phyloP scores from a whole-genome alignment of 1,140 invertebrate genomes.

The Cepaea nemoralis region DNA sequence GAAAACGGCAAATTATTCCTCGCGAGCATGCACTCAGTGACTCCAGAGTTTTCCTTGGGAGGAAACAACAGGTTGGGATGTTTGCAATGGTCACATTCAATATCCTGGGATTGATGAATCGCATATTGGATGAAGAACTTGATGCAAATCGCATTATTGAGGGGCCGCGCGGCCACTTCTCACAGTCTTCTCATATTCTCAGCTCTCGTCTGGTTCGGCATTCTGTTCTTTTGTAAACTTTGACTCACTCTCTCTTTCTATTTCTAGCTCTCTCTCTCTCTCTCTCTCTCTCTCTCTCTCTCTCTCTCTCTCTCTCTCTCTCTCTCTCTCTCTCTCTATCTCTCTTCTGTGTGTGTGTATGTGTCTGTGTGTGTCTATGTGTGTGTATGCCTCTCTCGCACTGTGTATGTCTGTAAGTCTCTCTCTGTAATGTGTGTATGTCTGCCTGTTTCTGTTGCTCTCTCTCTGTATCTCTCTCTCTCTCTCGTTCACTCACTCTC shows the following conservation, averaged over 20 bases:
- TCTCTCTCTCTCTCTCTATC: conserved; percentile 15
- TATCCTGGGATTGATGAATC: background rate
- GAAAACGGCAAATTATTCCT: background rate
- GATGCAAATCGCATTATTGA: background rate
- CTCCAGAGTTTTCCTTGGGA: background rate
- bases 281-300: conserved; percentile 18
- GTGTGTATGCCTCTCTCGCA: conserved; percentile 31
- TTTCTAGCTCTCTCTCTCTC: background rate
- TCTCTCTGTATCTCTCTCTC: conserved; percentile 26
- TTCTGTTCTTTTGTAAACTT: background rate
- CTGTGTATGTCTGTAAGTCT: conserved; percentile 18
- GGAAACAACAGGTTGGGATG: background rate
- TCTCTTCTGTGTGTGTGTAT: background rate
- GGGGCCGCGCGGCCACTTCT: background rate
- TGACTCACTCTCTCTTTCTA: background rate
- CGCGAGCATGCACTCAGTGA: background rate
- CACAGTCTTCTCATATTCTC: background rate
- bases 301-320: background rate
- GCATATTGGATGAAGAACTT: background rate
- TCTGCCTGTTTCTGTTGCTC: conserved; percentile 33
- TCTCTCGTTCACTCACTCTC: background rate
- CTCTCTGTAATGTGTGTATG: conserved; percentile 33
- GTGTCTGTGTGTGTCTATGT: conserved; percentile 32
- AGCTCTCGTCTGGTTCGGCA: background rate
- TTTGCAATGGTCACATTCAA: background rate